Base-by-base conservation (phyloP, 1,140 invertebrate species). In the Drosophila ercepeae region DNA sequence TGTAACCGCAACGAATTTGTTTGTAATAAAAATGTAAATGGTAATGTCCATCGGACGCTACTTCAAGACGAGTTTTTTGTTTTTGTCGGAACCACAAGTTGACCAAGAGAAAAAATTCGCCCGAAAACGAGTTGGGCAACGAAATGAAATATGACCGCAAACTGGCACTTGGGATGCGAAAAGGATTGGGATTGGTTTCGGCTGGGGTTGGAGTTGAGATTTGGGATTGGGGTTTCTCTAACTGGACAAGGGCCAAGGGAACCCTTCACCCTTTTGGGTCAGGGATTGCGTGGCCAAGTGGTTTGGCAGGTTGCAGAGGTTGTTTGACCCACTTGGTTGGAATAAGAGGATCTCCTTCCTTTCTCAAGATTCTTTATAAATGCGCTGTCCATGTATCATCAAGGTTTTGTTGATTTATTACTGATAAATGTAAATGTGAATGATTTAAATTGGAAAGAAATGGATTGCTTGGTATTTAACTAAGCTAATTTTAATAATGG, bases 1-100 rank as follows among this genome's bases (percentile, higher is more conserved):
- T 89, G 75, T 89, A 83, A 82, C 83, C 78, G 75, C 83, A 89
- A 73, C 78, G 78, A 83, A 86, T 86, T 86, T 81, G 82, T 88
- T 86, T 86, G 81, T 86, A 86, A 86, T 86, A 86, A 86, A 86
- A 86, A 86, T 88, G 81, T 86, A 86, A 86, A 88, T 86, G 76
- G 23, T 67, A 65, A 67, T 67, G 63, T 67, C 53, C 73, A 86
- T 68, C 41, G 72, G 81, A 86, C 71, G 73, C 75, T 75, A 83
- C 79, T 78, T 75, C 65, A 84, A 75, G 79, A 78, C 65, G 75
- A 72, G 65, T 72, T 82, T 82, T 71, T 58, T 65, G 59, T 67
- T 67, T 65, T 14, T 34, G 4, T 34, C 9, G 25, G 19, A 57
- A 63, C 75, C 70, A 50, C 61, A 86, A 73, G 58, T 21, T 64